Conservation (phyloP, 1,140 invertebrate genomes). For the Drosophila gunungcola region DNA sequence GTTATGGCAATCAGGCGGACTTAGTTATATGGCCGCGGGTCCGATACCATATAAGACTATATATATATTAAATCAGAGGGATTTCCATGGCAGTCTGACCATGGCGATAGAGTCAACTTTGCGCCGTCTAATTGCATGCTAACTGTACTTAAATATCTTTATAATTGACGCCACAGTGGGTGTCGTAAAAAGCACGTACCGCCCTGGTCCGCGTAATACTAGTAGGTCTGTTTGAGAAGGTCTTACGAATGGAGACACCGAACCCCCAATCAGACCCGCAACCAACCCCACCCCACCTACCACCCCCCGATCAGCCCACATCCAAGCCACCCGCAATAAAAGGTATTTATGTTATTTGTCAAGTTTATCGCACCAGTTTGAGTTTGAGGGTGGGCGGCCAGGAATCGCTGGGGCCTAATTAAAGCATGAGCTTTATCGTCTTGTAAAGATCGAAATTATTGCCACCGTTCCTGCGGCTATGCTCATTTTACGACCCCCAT, state of each 20-base stretch:
- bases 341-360: slow-evolving; percentile 82
- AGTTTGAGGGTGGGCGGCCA: background rate
- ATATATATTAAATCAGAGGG: slow-evolving; percentile 60
- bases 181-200: slow-evolving; percentile 69
- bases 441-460: slow-evolving; percentile 71
- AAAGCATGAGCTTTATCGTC: slow-evolving; percentile 73
- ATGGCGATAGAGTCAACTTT: slow-evolving; percentile 32
- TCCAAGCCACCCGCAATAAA: slow-evolving; percentile 77
- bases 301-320: slow-evolving; percentile 3
- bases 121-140: slow-evolving; percentile 72
- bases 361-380: slow-evolving; percentile 69
- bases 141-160: slow-evolving; percentile 83
- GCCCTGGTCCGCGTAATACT: slow-evolving; percentile 67
- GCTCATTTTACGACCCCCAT: slow-evolving; percentile 54
- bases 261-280: slow-evolving; percentile 39
- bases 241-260: slow-evolving; percentile 48
- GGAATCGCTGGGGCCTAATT: slow-evolving; percentile 57
- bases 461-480: slow-evolving; percentile 21
- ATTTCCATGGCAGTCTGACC: slow-evolving; percentile 38
- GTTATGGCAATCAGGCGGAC: slow-evolving; percentile 52
- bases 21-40: slow-evolving; percentile 61
- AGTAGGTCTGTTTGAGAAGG: slow-evolving; percentile 68
- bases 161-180: slow-evolving; percentile 78
- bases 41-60: slow-evolving; percentile 31
- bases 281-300: too few relatives aligned